Base-by-base conservation (phyloP, 2,797 vertebrate genomes). In the Mycteria americana region DNA sequence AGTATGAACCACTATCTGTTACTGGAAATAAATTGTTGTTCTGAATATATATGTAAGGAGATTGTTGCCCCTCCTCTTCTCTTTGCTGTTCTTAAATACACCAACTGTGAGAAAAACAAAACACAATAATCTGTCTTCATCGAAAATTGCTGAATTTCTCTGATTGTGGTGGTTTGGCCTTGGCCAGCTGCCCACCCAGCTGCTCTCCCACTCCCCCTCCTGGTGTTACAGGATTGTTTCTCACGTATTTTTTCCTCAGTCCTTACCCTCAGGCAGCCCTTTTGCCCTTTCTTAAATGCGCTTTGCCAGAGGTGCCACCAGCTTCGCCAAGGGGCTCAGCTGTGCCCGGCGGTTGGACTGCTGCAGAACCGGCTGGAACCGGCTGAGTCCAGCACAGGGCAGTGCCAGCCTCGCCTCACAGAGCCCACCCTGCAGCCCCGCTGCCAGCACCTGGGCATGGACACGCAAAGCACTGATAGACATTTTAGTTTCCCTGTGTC, bases 311-410 rank as follows among this genome's bases (percentile, higher is more conserved):
- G 33, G 17, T 33, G 46, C 39, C 25, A 3, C 21, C 74, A 2
- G 28, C 33, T 15, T 16, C 1, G 1, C 73, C 2, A n/a, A 59
- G 41, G 41, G 30, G 23, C 53, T 46, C 21, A 1, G 53, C 65
- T 27, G 51, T 4, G 22, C 35, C 31, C 1, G 1, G 18, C 1
- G 0, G 3, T 3, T 53, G 11, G 39, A 11, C 43, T 1, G 5
- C 50, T 25, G 41, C 19, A 1, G 43, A 33, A 27, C 45, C 3
- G 1, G 35, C 30, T 5, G 13, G 43, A 33, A 31, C 60, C 1
- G 2, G 39, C 46, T 0, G 14, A 4, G 57, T 7, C 39, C 10
- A 0, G 41, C 28, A 1, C 7, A 1, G 37, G 56, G 56, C 56
- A 25, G 85, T 12, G 2, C 9, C 24, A 2, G 35, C 28, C 33